Percentiles rank a stretch among this genome's conserved stretches.
These are phyloP conservation scores for Stenichneumon culpator DNA, from an alignment of 2,888 invertebrate genomes.

Conservation along the genomic window DNA sequence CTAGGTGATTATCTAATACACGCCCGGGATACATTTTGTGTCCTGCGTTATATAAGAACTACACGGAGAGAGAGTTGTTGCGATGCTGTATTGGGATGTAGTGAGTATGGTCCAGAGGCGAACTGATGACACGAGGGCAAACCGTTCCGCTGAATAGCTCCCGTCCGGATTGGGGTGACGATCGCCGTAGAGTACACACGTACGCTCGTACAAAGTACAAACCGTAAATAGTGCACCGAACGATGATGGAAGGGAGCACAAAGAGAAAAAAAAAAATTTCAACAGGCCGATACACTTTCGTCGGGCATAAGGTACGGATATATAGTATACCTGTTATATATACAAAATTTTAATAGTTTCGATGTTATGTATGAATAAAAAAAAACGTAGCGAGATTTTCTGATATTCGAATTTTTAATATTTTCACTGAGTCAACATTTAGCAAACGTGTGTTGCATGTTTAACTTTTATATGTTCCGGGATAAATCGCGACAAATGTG, in stretches of 20 bases:
- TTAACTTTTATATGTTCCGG: too few relatives aligned
- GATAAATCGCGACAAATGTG: too few relatives aligned
- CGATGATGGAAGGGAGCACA: constrained; percentile 1
- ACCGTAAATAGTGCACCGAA: constrained; percentile 30
- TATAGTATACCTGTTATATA: background rate
- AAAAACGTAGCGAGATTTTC: background rate
- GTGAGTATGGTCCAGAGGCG: constrained; percentile 9
- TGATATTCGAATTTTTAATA: background rate
- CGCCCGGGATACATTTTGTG: constrained; percentile 51
- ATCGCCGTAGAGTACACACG: constrained; percentile 27
- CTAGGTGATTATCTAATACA: constrained; percentile 81
- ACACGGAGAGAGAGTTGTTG: background rate
- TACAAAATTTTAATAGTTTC: background rate
- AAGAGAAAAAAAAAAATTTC: constrained; percentile 39
- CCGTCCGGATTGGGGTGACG: constrained; percentile 58
- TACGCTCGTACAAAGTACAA: constrained; percentile 29
- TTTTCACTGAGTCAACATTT: background rate
- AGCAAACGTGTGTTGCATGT: too few relatives aligned
- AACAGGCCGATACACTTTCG: constrained; percentile 30
- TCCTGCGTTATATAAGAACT: constrained; percentile 12
- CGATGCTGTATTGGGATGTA: constrained; percentile 6
- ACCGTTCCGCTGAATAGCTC: constrained; percentile 49
- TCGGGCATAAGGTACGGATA: background rate
- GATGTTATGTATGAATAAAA: background rate
- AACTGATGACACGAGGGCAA: constrained; percentile 54